Conservation (phyloP, 2,797 vertebrate species). For the Phataginus tricuspis region DNA sequence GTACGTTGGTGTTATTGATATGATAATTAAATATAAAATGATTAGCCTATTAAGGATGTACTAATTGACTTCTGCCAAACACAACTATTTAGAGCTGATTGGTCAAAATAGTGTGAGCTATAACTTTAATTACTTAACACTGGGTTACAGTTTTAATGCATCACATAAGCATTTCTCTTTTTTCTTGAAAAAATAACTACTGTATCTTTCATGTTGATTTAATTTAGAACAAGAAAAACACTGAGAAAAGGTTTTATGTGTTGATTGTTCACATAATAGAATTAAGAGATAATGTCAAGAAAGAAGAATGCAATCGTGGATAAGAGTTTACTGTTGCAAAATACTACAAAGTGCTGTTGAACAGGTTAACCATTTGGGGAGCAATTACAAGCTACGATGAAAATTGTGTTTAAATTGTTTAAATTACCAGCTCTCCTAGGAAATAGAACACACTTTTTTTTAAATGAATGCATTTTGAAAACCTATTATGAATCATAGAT, state of each 20-base stretch:
- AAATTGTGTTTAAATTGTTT: conserved; percentile 32
- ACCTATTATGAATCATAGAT: neutral
- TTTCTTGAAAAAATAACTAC: neutral
- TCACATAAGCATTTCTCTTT: neutral
- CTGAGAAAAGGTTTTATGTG: neutral
- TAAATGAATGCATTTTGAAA: neutral
- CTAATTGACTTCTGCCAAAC: conserved; percentile 82
- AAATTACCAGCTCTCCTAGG: neutral
- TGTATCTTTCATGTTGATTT: conserved; percentile 54
- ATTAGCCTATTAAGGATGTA: conserved; percentile 83
- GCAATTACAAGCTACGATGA: neutral
- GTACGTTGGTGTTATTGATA: conserved; percentile 82
- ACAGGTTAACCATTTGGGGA: conserved; percentile 31
- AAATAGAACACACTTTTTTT: neutral
- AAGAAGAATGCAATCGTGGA: neutral
- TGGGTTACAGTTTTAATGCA: conserved; percentile 32
- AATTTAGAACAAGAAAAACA: conserved; percentile 45
- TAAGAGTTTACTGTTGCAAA: conserved; percentile 33
- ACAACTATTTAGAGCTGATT: conserved; percentile 80
- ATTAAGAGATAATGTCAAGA: conserved; percentile 57
- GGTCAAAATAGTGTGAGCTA: conserved; percentile 74
- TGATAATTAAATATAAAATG: conserved; percentile 84
- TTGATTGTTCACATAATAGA: conserved; percentile 39
- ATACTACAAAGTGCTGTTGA: conserved; percentile 46
- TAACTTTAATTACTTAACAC: conserved; percentile 80